Percentiles rank a stretch among this genome's conserved stretches.
Conservation (phyloP, 2,797 vertebrate species). For the Propithecus perrieri region DNA sequence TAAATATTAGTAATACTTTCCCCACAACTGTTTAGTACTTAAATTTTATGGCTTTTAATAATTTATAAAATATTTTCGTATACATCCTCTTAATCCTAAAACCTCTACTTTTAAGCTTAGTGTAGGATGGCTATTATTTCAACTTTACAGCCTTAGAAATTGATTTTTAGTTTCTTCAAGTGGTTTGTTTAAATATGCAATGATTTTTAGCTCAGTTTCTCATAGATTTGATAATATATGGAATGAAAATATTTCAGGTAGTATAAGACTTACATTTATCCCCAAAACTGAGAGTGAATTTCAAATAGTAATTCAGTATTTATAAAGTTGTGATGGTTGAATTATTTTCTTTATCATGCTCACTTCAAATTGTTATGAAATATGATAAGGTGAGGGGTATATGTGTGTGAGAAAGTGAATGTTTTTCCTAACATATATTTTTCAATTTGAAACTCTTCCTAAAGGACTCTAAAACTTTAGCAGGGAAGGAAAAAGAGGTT, state of each 20-base stretch:
- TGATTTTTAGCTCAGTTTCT: neutral
- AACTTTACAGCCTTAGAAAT: neutral
- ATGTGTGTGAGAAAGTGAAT: neutral
- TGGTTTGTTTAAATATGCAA: conserved; percentile 41
- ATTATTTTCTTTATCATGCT: conserved; percentile 6
- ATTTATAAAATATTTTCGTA: conserved; percentile 31
- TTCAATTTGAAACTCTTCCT: conserved; percentile 59
- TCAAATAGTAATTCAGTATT: conserved; percentile 10
- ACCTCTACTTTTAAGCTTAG: neutral
- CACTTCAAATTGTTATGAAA: conserved; percentile 29
- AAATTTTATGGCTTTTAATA: neutral
- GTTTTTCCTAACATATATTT: conserved; percentile 21
- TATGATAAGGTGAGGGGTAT: neutral
- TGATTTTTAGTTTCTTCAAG: conserved; percentile 17
- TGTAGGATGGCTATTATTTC: neutral
- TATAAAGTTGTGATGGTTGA: neutral
- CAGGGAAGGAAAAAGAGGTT: conserved; percentile 92
- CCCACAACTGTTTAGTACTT: neutral
- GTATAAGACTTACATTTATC: neutral
- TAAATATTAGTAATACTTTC: neutral
- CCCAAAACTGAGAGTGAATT: neutral
- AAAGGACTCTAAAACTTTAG: conserved; percentile 92
- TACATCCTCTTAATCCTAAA: neutral
- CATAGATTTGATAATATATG: neutral
- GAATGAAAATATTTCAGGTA: conserved; percentile 40